These are phyloP conservation scores for Vireo altiloquus DNA, from an alignment of 2,113 vertebrate genomes.

Conservation along the genomic window DNA sequence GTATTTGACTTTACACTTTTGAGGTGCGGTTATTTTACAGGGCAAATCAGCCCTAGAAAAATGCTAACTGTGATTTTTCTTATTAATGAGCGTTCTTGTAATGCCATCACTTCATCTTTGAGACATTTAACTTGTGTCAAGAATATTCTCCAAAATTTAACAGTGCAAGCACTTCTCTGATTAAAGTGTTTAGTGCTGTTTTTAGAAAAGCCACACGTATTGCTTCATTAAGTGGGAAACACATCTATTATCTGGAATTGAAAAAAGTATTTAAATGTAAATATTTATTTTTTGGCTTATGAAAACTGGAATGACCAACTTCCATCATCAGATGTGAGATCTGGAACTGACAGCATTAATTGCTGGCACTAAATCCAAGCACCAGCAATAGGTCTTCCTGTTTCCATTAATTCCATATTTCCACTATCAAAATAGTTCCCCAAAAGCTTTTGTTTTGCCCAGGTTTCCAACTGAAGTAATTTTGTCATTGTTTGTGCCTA, in stretches of 20 bases:
- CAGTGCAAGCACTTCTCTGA: conserved; percentile 42
- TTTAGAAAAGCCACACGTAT: conserved; percentile 21
- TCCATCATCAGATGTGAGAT: neutral
- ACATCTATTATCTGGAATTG: neutral
- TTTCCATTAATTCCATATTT: neutral
- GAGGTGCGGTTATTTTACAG: conserved; percentile 78
- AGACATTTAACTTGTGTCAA: conserved; percentile 50
- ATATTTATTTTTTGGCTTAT: neutral
- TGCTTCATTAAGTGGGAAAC: conserved; percentile 20
- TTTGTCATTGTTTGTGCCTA: neutral
- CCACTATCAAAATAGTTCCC: neutral
- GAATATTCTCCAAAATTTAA: conserved; percentile 45
- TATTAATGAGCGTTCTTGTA: conserved; percentile 66
- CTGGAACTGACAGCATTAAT: neutral
- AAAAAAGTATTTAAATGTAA: conserved; percentile 10
- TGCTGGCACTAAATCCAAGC: neutral
- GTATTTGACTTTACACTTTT: conserved; percentile 86
- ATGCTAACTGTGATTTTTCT: conserved; percentile 63
- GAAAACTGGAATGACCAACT: neutral
- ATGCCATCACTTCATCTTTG: conserved; percentile 13
- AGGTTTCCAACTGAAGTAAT: neutral
- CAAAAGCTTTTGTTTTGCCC: neutral
- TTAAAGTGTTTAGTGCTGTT: conserved; percentile 46
- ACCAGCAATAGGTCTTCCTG: neutral
- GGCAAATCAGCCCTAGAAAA: conserved; percentile 58